Conservation (phyloP, 64 coral and sea anemone genomes). For the Hydrozoanthus tunicans region DNA sequence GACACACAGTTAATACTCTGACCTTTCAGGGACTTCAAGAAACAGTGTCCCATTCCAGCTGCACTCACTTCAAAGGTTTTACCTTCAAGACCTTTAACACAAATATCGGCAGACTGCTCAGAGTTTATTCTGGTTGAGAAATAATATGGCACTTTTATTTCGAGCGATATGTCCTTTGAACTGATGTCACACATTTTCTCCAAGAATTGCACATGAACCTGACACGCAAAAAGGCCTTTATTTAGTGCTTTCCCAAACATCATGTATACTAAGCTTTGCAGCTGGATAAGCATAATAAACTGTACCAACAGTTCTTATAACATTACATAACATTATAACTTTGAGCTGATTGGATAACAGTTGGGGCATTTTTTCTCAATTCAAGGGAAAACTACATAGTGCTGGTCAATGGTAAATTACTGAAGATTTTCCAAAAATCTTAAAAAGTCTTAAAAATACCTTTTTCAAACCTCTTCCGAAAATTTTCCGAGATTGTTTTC, state of each 20-base stretch:
- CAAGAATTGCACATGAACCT: conserved; percentile 7
- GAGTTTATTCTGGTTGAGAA: conserved; percentile 29
- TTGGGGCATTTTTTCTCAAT: too few species aligned
- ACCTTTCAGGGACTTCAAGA: conserved; percentile 29
- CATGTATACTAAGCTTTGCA: background rate
- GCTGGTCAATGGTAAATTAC: too few species aligned
- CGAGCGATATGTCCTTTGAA: conserved; percentile 14
- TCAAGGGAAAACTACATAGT: too few species aligned
- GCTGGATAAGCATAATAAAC: too few species aligned
- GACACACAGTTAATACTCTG: conserved; percentile 29
- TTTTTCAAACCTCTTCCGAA: too few species aligned
- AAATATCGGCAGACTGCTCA: conserved; percentile 30
- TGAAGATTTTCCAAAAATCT: too few species aligned
- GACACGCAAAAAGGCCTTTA: background rate
- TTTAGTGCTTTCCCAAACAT: background rate
- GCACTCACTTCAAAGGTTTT: conserved; percentile 20
- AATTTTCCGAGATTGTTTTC: too few species aligned
- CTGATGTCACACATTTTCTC: background rate
- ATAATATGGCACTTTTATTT: conserved; percentile 42
- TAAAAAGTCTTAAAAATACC: too few species aligned
- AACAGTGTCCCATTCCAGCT: conserved; percentile 14
- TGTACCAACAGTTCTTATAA: too few species aligned
- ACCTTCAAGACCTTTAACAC: conserved; percentile 25
- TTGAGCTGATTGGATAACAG: too few species aligned
- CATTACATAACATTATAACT: too few species aligned